These are phyloP conservation scores for Ornithoptera alexandrae DNA, from an alignment of 2,888 invertebrate species.

Conservation along the genomic window DNA sequence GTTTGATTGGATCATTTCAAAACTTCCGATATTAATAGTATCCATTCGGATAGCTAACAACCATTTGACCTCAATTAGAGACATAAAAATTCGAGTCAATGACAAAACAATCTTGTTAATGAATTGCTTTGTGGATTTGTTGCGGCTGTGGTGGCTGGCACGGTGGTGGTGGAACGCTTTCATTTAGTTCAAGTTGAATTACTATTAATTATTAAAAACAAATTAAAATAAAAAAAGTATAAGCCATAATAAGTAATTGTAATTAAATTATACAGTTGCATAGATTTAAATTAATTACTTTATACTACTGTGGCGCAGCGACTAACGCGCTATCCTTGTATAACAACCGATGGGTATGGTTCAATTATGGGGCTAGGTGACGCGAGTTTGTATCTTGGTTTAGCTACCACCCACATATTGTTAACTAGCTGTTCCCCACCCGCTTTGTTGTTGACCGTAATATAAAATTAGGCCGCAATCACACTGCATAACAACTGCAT, in stretches of 20 bases:
- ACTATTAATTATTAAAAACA: conserved; percentile 13
- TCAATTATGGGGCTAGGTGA: background rate
- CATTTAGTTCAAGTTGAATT: conserved; percentile 24
- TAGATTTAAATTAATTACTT: background rate
- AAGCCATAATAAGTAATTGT: too few species aligned
- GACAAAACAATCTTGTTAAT: conserved; percentile 69
- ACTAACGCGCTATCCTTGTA: background rate
- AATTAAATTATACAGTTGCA: background rate
- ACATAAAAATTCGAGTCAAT: conserved; percentile 66
- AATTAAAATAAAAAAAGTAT: background rate
- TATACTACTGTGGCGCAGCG: background rate
- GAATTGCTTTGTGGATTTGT: conserved; percentile 55
- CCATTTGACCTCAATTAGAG: conserved; percentile 69
- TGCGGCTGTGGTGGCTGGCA: conserved; percentile 4
- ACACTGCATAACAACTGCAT: too few species aligned
- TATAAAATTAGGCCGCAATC: too few species aligned
- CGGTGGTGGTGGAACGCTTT: conserved; percentile 12
- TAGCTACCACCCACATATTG: background rate
- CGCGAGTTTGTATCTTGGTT: background rate
- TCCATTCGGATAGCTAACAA: conserved; percentile 54
- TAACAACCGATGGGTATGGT: background rate
- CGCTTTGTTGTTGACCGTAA: too few species aligned
- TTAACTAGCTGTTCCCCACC: too few species aligned
- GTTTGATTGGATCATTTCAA: conserved; percentile 45
- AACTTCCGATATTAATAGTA: conserved; percentile 35